Conservation (phyloP, 2,113 vertebrate genomes). For the Microcebus griseorufus region DNA sequence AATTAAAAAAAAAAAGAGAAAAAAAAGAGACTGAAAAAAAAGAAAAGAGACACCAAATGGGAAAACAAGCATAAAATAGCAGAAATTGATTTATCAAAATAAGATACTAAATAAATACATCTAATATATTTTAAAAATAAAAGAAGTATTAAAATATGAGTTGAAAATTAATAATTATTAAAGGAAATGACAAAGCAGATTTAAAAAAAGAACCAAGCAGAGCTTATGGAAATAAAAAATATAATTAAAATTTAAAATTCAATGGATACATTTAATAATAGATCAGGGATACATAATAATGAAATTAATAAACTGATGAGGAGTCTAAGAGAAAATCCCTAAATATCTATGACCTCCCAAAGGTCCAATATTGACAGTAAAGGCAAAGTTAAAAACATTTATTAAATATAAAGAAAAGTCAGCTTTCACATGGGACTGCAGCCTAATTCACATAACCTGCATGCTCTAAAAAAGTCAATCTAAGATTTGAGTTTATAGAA, state of each 20-base stretch:
- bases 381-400: background rate
- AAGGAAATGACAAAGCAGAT: background rate
- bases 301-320: background rate
- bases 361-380: background rate
- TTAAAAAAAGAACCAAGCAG: background rate
- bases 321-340: background rate
- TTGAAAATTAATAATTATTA: background rate
- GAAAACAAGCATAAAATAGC: background rate
- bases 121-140: background rate
- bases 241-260: background rate
- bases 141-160: background rate
- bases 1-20: too few species aligned
- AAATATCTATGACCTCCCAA: background rate
- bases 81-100: background rate
- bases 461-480: background rate
- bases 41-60: background rate
- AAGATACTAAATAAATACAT: conserved; percentile 10
- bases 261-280: background rate
- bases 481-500: conserved; percentile 3
- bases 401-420: background rate
- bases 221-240: background rate
- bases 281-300: background rate
- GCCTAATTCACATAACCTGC: background rate
- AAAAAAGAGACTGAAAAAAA: too few species aligned
- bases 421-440: background rate